Evolutionary conservation across 2,797 vertebrate species (phyloP).

Genomic region (Cynopterus sphinx): DNA sequence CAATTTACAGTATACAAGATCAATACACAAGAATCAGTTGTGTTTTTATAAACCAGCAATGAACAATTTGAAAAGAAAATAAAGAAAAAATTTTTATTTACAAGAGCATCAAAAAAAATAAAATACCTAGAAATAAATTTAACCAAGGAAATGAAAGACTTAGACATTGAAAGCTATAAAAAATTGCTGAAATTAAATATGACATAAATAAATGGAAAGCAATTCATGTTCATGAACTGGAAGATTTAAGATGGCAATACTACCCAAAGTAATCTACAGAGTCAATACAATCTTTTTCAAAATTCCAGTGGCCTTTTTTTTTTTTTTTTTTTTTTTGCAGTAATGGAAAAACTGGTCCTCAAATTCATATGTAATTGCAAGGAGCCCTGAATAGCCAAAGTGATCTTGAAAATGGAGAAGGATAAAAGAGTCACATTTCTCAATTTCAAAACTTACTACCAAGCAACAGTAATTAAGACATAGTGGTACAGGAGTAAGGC

Average conservation of each 20-base stretch:
- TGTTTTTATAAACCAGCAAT: not conserved
- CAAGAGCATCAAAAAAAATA: not conserved
- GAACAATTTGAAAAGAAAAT: not conserved
- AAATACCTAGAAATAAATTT: not conserved
- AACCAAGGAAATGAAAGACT: not conserved
- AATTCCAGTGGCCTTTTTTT: not conserved
- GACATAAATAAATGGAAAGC: not conserved
- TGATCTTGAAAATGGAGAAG: not conserved
- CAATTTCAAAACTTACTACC: not conserved
- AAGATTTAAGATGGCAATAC: not conserved
- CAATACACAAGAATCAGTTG: not conserved
- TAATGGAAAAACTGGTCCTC: not conserved
- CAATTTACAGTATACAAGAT: not conserved
- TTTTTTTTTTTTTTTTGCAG: not conserved
- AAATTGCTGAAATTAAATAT: not conserved
- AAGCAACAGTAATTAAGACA: not conserved
- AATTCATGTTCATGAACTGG: not conserved
- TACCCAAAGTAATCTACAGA: not conserved
- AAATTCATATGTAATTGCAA: not conserved
- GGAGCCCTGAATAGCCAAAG: not conserved
- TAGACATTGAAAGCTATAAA: not conserved
- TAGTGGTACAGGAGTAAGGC: not conserved
- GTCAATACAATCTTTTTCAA: not conserved
- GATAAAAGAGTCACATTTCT: not conserved
- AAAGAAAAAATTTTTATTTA: not conserved